phyloP scores from a whole-genome alignment of 1,140 invertebrate species.

The Leptinotarsa undecemlineata region DNA sequence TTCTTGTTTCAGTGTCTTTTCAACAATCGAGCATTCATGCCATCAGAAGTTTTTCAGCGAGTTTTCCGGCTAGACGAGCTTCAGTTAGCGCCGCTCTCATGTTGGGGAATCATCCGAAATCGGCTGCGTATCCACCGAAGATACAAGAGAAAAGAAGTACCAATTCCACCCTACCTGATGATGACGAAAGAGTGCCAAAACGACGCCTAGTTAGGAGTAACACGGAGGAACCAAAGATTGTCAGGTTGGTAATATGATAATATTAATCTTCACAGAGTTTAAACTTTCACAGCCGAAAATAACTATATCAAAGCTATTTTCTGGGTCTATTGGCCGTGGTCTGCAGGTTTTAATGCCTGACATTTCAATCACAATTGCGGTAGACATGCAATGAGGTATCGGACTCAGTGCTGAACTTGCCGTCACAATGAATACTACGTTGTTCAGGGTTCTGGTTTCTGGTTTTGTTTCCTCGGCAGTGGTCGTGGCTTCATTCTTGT shows the following conservation, averaged over 20 bases:
- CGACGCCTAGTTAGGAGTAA: conserved; percentile 41
- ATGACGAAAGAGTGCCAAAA: conserved; percentile 46
- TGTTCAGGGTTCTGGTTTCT: no score
- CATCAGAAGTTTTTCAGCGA: conserved; percentile 53
- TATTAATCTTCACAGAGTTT: no score
- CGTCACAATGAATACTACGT: no score
- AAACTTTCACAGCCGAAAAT: no score
- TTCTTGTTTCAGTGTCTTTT: conserved; percentile 51
- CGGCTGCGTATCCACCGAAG: conserved; percentile 24
- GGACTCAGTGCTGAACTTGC: no score
- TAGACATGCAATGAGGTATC: no score
- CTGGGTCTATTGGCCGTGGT: no score
- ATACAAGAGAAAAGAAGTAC: conserved; percentile 48
- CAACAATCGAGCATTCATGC: conserved; percentile 54
- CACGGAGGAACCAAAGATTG: conserved; percentile 32
- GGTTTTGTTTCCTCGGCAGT: no score
- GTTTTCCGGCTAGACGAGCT: conserved; percentile 50
- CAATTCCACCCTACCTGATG: conserved; percentile 34
- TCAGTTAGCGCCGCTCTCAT: conserved; percentile 43
- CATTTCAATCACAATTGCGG: no score
- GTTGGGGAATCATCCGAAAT: conserved; percentile 25
- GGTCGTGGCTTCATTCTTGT: no score
- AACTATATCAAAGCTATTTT: no score
- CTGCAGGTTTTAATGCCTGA: no score
- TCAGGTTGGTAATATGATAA: not conserved